Evolutionary conservation across 2,113 vertebrate genomes (phyloP).

Genomic region (Sakesphorus luctuosus): DNA sequence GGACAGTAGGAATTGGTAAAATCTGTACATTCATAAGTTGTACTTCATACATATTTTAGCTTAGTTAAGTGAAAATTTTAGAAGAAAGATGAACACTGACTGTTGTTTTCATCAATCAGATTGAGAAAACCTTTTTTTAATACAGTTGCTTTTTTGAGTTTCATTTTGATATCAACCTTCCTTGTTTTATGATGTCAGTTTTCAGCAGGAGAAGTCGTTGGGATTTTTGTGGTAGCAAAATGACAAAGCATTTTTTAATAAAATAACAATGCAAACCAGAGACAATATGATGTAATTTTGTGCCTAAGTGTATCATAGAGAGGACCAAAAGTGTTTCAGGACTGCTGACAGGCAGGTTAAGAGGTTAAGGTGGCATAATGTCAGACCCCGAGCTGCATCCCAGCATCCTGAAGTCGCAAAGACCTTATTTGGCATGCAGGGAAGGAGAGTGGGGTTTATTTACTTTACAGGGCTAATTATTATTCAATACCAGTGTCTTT

Average conservation of each 20-base stretch:
- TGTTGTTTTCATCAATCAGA: neutral
- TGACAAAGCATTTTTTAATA: neutral
- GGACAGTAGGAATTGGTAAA: neutral
- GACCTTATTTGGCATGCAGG: neutral
- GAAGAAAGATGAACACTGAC: neutral
- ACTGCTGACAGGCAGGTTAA: neutral
- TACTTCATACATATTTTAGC: neutral
- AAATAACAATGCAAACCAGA: neutral
- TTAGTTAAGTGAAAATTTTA: neutral
- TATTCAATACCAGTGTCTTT: conserved; percentile 25
- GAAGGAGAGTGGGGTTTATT: neutral
- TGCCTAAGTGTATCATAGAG: neutral
- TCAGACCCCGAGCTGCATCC: neutral
- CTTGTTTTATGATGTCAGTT: neutral
- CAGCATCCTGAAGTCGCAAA: neutral
- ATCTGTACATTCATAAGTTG: neutral
- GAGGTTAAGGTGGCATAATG: neutral
- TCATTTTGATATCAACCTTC: neutral
- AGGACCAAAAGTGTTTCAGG: neutral
- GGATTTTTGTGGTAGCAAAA: neutral
- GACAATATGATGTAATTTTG: neutral
- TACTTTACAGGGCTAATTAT: conserved; percentile 10
- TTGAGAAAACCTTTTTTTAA: neutral
- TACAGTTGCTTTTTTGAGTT: neutral
- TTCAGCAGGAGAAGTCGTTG: neutral